Conservation (phyloP, 1,140 invertebrate species). For the Kradibia gibbosae region DNA sequence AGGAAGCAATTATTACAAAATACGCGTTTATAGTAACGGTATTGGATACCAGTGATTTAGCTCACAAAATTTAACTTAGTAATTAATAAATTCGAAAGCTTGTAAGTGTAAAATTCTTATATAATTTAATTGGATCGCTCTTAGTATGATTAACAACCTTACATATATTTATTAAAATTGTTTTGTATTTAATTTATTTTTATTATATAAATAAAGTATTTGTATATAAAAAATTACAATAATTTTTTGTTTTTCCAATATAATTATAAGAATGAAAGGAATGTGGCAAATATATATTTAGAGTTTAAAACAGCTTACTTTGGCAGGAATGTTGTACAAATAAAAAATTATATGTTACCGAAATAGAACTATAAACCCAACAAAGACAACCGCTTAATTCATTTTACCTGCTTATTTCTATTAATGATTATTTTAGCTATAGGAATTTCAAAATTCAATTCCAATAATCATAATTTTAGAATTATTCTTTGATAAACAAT, state of each 20-base stretch:
- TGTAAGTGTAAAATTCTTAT: neutral
- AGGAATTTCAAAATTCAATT: neutral
- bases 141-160: too few relatives aligned
- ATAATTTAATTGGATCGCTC: neutral
- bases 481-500: too few relatives aligned
- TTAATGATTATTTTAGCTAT: neutral
- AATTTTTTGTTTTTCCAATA: neutral
- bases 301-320: neutral
- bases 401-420: neutral
- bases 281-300: neutral
- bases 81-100: neutral
- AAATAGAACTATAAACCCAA: constrained; percentile 2
- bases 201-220: neutral
- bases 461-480: neutral
- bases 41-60: neutral
- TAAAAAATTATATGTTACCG: neutral
- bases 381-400: neutral
- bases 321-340: neutral
- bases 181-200: neutral
- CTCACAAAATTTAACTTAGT: neutral
- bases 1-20: neutral
- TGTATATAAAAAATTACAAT: neutral
- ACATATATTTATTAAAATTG: neutral
- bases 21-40: neutral
- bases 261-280: neutral